Base-by-base conservation (phyloP, 2,797 vertebrate species). In the Sylvilagus floridanus region DNA sequence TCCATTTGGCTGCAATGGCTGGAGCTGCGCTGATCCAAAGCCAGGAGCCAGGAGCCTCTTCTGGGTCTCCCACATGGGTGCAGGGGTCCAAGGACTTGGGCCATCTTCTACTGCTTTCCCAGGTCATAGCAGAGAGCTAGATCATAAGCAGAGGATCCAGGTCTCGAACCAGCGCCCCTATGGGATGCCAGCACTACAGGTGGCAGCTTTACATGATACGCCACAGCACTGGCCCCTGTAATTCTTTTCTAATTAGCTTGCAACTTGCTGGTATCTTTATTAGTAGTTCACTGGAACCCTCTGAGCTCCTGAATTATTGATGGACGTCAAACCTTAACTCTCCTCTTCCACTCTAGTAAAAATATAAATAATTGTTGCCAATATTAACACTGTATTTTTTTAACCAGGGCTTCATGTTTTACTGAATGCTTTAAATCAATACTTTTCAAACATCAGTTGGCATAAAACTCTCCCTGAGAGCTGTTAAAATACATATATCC, bases 291-390 rank as follows among this genome's bases (percentile, higher is more conserved):
- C 24, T 82, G 65, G 77, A 86, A 66, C 63, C 76, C 72, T 91
- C 32, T 75, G 84, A 91, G 57, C 22, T 90, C 69, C 81, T 77
- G 71, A 92, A 71, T 88, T 60, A 91, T 13, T 93, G 75, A 94
- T 82, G 32, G 63, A 88, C 93, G 88, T 85, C 57, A 63, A 88
- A 68, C 0, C 3, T 84, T 79, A 83, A 65, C 47, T 92, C 2
- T 35, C 8, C 42, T 90, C 30, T 68, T 94, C 32, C 54, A 83
- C 14, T 60, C 66, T 86, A 54, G 86, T 87, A 91, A 94, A 47
- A 47, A 47, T 47, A 47, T 47, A 96, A 95, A 77, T 84, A 94
- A 89, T 84, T 87, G 66, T 76, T 94, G 72, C 72, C 66, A 60
- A 66, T 76, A 75, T 60, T 62, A 42, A 86, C 47, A 72, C 19